Evolutionary conservation across 2,888 invertebrate genomes (phyloP), one percentile per base, ranked within the genome.

Genomic region (Lacanobia oleracea): DNA sequence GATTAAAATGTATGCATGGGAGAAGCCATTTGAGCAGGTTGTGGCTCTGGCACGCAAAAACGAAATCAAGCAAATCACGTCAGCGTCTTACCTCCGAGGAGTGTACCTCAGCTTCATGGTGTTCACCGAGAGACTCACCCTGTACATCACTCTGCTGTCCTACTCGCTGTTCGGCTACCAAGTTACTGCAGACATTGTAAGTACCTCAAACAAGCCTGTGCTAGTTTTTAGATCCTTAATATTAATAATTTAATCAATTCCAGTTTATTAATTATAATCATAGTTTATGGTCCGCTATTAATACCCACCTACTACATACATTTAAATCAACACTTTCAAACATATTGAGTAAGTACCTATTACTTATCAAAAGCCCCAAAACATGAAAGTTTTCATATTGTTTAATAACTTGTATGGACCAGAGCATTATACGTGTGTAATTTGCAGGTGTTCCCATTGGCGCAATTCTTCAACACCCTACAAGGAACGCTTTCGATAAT

Each of bases 1-100:
- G 3, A 98, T 99, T 82, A 99, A 99, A 96, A 99, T 99, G 99
- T 99, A 99, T 91, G 98, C 99, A 5, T 99, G 99, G 98, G 99
- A 99, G 91, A 98, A 97, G 85, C 98, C 99, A 0, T 99, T 99
- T 89, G 97, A 98, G 75, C 97, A 97, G 79, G 97, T 99, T n/a
- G 98, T 99, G 4, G 97, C 97, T 12, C 92, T 97, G 65, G 97
- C 98, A 1, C 95, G 99, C 88, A 97, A 97, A 94, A 97, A 97
- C 86, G 97, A 97, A 86, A 96, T 97, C 77, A 95, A 96, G 64
- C 96, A 96, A 85, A 96, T 97, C 83, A 96, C 96, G 10, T 97
- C 96, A 72, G 97, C 97, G 0, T 97, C 97, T 0, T 97, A 97
- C 90, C 94, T 97, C 75, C 97, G 97, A 77, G 98, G 96, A 50